phyloP scores from a whole-genome alignment of 1,140 invertebrate species.

The Helicoverpa zea region DNA sequence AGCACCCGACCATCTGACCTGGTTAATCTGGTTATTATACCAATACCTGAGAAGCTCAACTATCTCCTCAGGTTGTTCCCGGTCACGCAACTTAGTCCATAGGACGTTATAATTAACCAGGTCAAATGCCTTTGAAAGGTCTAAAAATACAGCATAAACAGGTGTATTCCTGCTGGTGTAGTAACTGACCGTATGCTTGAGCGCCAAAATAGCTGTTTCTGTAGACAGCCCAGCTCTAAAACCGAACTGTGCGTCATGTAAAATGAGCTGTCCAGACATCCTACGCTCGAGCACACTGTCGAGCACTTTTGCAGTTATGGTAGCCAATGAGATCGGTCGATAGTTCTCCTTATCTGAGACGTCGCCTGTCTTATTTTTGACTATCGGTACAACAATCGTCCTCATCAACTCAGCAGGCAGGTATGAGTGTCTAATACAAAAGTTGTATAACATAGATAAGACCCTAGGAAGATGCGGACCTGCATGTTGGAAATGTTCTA shows the following conservation, averaged over 20 bases:
- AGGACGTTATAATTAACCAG: too few relatives aligned
- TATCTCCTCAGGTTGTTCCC: background rate
- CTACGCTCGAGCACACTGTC: conserved; percentile 40
- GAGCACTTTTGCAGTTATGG: conserved; percentile 43
- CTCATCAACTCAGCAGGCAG: conserved; percentile 45
- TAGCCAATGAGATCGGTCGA: conserved; percentile 46
- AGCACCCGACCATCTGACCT: conserved; percentile 34
- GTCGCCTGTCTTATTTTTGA: conserved; percentile 45
- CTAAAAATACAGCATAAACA: conserved; percentile 10
- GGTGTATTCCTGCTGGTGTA: conserved; percentile 43
- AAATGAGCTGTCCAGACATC: conserved; percentile 12
- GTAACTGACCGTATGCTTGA: conserved; percentile 47
- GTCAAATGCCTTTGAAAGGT: too few relatives aligned
- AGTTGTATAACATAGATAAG: conserved; percentile 50
- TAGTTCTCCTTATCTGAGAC: conserved; percentile 39
- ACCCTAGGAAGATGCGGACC: conserved; percentile 49
- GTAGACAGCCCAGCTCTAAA: conserved; percentile 39
- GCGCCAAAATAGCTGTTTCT: conserved; percentile 6
- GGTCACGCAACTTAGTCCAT: conserved; percentile 5
- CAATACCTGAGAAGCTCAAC: background rate
- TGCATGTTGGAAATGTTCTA: too few relatives aligned
- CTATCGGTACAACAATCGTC: conserved; percentile 45
- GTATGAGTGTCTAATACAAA: conserved; percentile 45
- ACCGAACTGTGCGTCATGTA: conserved; percentile 44
- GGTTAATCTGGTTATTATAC: conserved; percentile 38